These are phyloP conservation scores for Hippocampus kuda DNA, from an alignment of 2,797 vertebrate species.

Conservation along the genomic window DNA sequence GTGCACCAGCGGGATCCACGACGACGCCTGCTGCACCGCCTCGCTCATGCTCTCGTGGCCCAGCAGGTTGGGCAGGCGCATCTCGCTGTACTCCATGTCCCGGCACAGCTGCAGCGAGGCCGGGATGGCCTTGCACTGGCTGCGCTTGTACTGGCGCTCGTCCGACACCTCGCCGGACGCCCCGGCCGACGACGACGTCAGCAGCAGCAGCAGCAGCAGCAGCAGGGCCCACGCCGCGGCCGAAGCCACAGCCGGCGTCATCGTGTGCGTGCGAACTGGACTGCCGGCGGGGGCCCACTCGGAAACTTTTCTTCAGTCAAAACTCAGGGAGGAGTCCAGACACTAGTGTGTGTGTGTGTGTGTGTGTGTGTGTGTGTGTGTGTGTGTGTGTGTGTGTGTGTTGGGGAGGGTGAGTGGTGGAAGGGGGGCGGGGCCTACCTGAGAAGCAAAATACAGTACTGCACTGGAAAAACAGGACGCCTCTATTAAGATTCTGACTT, in stretches of 20 bases:
- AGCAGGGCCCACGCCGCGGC: neutral
- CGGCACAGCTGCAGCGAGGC: conserved; percentile 81
- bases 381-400: no score
- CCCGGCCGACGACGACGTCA: neutral
- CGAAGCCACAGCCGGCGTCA: conserved; percentile 26
- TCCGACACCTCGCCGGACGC: neutral
- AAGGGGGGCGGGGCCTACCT: no score
- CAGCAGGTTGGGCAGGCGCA: conserved; percentile 94
- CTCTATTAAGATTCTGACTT: no score
- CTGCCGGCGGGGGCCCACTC: conserved; percentile 16
- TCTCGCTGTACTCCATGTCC: conserved; percentile 90
- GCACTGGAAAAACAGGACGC: no score
- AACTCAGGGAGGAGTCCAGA: conserved; percentile 62
- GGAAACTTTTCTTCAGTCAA: conserved; percentile 49
- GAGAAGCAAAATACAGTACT: no score
- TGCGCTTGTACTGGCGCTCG: neutral
- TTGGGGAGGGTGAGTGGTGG: no score
- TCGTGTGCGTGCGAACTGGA: conserved; percentile 14
- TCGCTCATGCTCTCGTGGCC: conserved; percentile 95
- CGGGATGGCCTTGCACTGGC: conserved; percentile 83
- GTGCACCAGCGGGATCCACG: conserved; percentile 94
- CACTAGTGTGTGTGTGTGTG: no score
- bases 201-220: no score
- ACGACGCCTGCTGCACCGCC: conserved; percentile 89
- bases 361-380: no score